Conservation (phyloP, 2,113 vertebrate genomes). For the Bujurquina vittata region DNA sequence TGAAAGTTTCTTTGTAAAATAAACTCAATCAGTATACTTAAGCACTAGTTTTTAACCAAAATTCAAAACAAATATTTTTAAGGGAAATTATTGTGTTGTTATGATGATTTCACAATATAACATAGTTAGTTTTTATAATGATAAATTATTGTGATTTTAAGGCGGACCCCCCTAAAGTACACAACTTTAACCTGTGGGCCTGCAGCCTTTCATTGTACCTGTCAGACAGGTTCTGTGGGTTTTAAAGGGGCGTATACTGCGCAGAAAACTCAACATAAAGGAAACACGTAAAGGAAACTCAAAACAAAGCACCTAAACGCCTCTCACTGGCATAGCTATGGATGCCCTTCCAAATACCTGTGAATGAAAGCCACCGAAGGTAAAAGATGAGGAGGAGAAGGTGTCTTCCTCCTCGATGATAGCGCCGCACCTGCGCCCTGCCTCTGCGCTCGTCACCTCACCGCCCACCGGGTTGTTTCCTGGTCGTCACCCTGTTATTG, state of each 20-base stretch:
- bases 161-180: too few species aligned
- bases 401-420: background rate
- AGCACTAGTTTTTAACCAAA: too few species aligned
- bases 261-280: background rate
- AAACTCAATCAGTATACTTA: background rate
- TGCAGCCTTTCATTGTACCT: background rate
- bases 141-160: too few species aligned
- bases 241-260: background rate
- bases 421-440: conserved; percentile 48
- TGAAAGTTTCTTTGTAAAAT: background rate
- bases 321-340: background rate
- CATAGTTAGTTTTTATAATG: too few species aligned
- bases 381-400: conserved; percentile 8
- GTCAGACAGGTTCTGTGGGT: background rate
- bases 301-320: background rate
- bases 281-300: background rate
- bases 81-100: too few species aligned
- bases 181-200: background rate
- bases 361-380: background rate
- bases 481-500: conserved; percentile 31
- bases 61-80: too few species aligned
- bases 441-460: conserved; percentile 18
- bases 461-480: conserved; percentile 42
- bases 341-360: background rate
- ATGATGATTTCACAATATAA: too few species aligned